Evolutionary conservation across 2,113 vertebrate genomes (phyloP), one percentile per base, ranked within the genome.

Genomic region (Lamprologus lemairii): DNA sequence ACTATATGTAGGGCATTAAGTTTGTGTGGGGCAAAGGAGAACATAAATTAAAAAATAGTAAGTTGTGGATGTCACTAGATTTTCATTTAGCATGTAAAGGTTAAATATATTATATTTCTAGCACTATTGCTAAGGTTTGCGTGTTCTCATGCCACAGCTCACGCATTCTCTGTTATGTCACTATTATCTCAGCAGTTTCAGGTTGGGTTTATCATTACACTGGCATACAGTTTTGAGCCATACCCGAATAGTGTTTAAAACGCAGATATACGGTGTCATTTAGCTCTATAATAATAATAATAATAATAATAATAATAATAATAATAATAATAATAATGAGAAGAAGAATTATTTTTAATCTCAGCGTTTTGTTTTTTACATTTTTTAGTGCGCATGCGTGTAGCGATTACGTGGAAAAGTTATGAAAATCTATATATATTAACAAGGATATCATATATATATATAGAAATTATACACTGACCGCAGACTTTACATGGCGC

Each of bases 11-110:
- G 33, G 17, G 10, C 33, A 65, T 65, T 37, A n/a, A 2, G 33
- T 37, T n/a, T 65, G 31, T 3, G 6, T n/a, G 0, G 17, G 33
- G 0, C 0, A 65, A 65, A 65, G 3, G 31, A 65, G 60, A 35
- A 37, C 10, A 65, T 35, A 63, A 1, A 35, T 63, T 5, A n/a
- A 33, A 21, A 71, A 21, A 42, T 1, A 23, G 5, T 14, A 73
- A 7, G 13, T 26, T 73, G 8, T 73, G 37, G 37, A 73, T 16
- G 13, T 26, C 40, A 73, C 13, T 21, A 26, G 37, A 73, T 45
- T 71, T 3, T 42, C 21, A 45, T 10, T 73, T 73, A 45, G 8
- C 65, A 73, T 73, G 13, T 16, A 16, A 42, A 45, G 12, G 37
- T 23, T 42, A 73, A 17, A 73, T 45, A 73, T 45, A 3, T 73